phyloP scores from a whole-genome alignment of 2,113 vertebrate species.

The Xiphophorus couchianus region DNA sequence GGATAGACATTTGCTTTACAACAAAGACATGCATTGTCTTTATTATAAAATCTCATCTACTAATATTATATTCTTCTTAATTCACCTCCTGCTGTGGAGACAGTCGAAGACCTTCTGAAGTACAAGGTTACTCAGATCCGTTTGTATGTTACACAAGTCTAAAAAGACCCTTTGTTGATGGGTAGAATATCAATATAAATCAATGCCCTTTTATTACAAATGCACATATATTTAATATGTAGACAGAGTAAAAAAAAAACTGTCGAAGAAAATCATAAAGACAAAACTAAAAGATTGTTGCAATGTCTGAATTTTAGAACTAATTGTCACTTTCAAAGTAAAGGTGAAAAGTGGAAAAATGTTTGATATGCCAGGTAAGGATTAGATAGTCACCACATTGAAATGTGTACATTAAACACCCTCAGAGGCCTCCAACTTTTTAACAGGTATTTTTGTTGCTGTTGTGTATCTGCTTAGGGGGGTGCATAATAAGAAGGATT shows the following conservation, averaged over 20 bases:
- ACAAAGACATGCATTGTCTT: constrained; percentile 25
- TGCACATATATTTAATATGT: constrained; percentile 20
- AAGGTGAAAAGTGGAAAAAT: too few relatives aligned
- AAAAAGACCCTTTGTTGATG: constrained; percentile 30
- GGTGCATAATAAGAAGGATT: background rate
- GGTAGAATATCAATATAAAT: constrained; percentile 55
- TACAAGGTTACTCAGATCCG: constrained; percentile 34
- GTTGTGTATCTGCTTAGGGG: too few relatives aligned
- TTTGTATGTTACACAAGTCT: constrained; percentile 28
- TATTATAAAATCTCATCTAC: constrained; percentile 19
- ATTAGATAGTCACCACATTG: background rate
- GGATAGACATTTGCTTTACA: background rate
- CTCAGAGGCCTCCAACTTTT: background rate
- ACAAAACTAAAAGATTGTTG: background rate
- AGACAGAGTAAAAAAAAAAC: background rate
- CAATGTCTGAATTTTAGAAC: too few relatives aligned
- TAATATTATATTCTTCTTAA: constrained; percentile 45
- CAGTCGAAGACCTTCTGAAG: constrained; percentile 10
- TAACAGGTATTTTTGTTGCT: background rate
- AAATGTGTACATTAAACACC: background rate
- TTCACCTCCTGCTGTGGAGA: constrained; percentile 39
- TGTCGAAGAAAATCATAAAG: background rate
- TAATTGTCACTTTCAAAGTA: too few relatives aligned
- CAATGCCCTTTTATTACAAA: constrained; percentile 49
- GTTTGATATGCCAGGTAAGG: too few relatives aligned